These are phyloP conservation scores for Leucoraja ocellata DNA, from an alignment of 2,797 vertebrate genomes.

Conservation along the genomic window DNA sequence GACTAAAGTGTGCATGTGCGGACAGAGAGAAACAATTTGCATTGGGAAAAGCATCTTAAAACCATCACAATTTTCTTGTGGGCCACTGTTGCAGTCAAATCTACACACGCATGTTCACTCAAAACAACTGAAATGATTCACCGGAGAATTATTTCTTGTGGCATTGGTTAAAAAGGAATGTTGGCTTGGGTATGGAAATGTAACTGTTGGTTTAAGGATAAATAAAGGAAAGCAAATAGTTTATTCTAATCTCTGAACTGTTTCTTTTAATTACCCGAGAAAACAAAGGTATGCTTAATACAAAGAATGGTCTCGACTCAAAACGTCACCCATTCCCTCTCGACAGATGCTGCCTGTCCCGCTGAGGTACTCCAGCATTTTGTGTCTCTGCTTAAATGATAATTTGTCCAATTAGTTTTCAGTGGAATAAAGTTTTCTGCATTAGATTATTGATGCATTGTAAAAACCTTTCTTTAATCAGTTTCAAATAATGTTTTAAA, in stretches of 20 bases:
- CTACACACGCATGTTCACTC: background rate
- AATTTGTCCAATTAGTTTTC: background rate
- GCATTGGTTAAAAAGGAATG: background rate
- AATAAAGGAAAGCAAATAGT: background rate
- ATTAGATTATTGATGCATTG: background rate
- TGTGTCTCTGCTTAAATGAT: background rate
- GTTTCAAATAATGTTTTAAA: background rate
- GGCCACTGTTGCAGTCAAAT: background rate
- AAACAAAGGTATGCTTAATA: too few species aligned
- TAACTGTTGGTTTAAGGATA: background rate
- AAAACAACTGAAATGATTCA: background rate
- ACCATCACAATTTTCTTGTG: background rate
- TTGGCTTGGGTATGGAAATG: background rate
- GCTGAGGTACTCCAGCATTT: too few species aligned
- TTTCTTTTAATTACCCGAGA: background rate
- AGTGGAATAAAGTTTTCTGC: background rate
- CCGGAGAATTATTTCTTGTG: background rate
- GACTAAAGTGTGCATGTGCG: too few species aligned
- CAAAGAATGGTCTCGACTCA: too few species aligned
- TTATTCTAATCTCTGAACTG: background rate
- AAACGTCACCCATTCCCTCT: too few species aligned
- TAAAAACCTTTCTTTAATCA: background rate
- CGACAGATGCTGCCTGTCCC: background rate
- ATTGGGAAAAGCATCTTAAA: background rate
- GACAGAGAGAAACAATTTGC: background rate